Evolutionary conservation across 2,888 invertebrate species (phyloP), one percentile per base, ranked within the genome.

Genomic region (Yponomeuta plumbellus): DNA sequence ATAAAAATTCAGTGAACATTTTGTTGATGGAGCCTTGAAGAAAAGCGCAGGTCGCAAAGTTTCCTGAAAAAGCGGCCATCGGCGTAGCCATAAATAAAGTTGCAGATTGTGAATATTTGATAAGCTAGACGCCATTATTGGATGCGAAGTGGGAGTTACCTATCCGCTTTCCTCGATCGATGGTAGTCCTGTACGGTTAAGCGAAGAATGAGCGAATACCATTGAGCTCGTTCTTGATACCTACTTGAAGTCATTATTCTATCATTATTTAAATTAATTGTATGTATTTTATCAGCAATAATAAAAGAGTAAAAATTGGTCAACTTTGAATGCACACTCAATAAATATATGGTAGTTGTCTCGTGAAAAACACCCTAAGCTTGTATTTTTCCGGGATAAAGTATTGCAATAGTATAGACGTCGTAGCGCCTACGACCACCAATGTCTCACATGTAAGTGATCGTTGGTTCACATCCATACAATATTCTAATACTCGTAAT

Each of bases 81-180:
- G 74, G 78, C 78, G 75, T 76, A 75, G 77, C 77, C 83, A 83
- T 88, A 86, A 88, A 88, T 88, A 84, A 59, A 85, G 79, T 87
- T 71, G 71, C 70, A 72, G 75, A 73, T 76, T 81, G 84, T 89
- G 87, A 89, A 89, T 89, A 79, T 87, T 89, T 86, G 84, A 89
- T 87, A 80, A 82, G 83, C 74, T 76, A 75, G 72, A 71, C 71
- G 75, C 77, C 75, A 76, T 81, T 78, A 82, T 80, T 34, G 62
- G 62, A 62, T 34, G 21, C 20, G 20, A 26, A 26, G n/a, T 23
- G 39, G 34, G 59, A 52, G 17, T 13, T 52, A 52, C 17, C 44
- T 52, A 52, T 52, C 44, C 44, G 44, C 17, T 17, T 17, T 52
- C 17, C 17, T 4, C 44, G 44, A 52, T 52, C 44, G 44, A 52